phyloP scores from a whole-genome alignment of 2,113 vertebrate genomes.

The Thamnaconus septentrionalis region DNA sequence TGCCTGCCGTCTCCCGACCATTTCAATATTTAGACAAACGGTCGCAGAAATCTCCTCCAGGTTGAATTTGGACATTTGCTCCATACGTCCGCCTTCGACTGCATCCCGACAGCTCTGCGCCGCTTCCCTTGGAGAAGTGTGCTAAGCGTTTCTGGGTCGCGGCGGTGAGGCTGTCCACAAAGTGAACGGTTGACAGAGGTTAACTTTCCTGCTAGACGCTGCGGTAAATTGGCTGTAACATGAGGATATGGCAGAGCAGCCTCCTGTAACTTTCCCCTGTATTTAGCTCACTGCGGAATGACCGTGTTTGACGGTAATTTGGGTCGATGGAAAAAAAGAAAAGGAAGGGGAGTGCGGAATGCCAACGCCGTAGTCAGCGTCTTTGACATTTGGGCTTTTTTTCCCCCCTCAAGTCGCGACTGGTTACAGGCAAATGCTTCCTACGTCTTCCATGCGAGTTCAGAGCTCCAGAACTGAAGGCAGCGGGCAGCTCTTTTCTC shows the following conservation, averaged over 20 bases:
- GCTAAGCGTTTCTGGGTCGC: not conserved
- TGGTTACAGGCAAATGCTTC: conserved; percentile 46
- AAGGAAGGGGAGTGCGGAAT: conserved; percentile 19
- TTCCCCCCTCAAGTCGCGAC: conserved; percentile 26
- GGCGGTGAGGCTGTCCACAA: not conserved
- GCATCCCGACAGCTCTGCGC: too few species aligned
- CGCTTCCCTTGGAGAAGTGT: conserved; percentile 6
- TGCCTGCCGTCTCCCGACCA: too few species aligned
- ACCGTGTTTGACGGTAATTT: conserved; percentile 45
- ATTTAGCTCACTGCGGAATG: conserved; percentile 41
- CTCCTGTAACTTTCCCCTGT: conserved; percentile 31
- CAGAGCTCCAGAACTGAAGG: conserved; percentile 9
- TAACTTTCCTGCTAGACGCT: conserved; percentile 10
- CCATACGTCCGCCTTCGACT: too few species aligned
- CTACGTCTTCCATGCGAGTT: conserved; percentile 4
- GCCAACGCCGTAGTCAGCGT: conserved; percentile 50
- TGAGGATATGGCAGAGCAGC: conserved; percentile 36
- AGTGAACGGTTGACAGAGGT: conserved; percentile 34
- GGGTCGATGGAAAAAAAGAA: conserved; percentile 40
- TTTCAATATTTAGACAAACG: too few species aligned
- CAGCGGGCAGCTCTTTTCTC: not conserved
- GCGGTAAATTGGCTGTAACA: conserved; percentile 46
- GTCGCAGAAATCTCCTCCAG: too few species aligned
- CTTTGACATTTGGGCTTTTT: conserved; percentile 34
- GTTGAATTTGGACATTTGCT: too few species aligned